Evolutionary conservation across 2,113 vertebrate species (phyloP).

Genomic region (Ceuthmochares aereus): DNA sequence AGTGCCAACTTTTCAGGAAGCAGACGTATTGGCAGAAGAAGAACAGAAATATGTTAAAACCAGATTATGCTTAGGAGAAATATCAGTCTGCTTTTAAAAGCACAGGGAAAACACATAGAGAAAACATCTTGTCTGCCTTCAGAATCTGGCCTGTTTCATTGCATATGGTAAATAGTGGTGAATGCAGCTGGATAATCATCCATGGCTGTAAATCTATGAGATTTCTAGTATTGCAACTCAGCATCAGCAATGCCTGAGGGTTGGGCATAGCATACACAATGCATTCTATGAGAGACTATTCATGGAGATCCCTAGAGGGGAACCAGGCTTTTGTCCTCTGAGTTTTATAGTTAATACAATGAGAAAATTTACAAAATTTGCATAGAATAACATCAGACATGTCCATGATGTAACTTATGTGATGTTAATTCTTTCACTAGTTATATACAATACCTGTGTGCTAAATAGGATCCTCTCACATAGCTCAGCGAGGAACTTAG

Average conservation of each 20-base stretch:
- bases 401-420: background rate
- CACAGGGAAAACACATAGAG: slow-evolving; percentile 1
- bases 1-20: slow-evolving; percentile 42
- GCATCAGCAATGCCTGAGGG: background rate
- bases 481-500: background rate
- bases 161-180: background rate
- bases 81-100: slow-evolving; percentile 4
- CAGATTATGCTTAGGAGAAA: slow-evolving; percentile 36
- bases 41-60: slow-evolving; percentile 34
- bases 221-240: background rate
- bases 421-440: background rate
- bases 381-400: background rate
- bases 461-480: background rate
- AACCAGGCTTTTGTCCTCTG: background rate
- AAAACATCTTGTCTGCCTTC: slow-evolving; percentile 26
- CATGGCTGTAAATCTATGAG: background rate
- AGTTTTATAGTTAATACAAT: background rate
- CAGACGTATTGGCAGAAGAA: slow-evolving; percentile 37
- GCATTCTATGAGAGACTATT: background rate
- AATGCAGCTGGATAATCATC: background rate
- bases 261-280: background rate
- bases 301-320: background rate
- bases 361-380: background rate
- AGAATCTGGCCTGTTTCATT: background rate
- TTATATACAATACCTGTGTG: background rate